phyloP scores from a whole-genome alignment of 2,888 invertebrate species.

The Entomobrya proxima region DNA sequence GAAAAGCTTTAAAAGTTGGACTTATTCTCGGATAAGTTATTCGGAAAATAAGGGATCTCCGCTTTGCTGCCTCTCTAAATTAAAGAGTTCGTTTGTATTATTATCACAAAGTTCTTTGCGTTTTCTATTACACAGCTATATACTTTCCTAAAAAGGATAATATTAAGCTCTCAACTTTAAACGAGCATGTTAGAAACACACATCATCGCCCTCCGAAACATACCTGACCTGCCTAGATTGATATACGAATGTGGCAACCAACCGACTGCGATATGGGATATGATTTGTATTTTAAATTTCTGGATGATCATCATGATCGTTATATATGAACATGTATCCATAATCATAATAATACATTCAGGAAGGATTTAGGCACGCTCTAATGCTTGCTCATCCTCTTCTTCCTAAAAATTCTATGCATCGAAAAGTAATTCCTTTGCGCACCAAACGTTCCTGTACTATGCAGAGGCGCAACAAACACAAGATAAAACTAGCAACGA shows the following conservation, averaged over 20 bases:
- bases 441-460: not conserved
- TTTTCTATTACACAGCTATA: not conserved
- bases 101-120: too few species aligned
- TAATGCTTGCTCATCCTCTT: constrained; percentile 6
- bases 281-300: not conserved
- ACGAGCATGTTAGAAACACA: too few species aligned
- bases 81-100: too few species aligned
- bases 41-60: not conserved
- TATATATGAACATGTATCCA: not conserved
- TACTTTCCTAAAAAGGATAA: not conserved
- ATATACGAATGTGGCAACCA: too few species aligned
- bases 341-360: not conserved
- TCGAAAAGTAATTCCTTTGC: not conserved
- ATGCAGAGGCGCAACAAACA: not conserved
- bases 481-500: not conserved
- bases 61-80: constrained; percentile 15
- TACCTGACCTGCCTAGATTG: too few species aligned
- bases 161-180: too few species aligned
- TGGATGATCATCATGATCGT: not conserved
- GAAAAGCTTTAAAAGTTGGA: not conserved
- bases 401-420: too few species aligned
- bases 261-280: too few species aligned
- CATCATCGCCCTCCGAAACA: too few species aligned
- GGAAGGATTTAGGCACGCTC: constrained; percentile 48
- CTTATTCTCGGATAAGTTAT: not conserved